Percentiles rank a stretch among this genome's conserved stretches.
Conservation (phyloP, 1,140 invertebrate species). For the Dendroctonus ponderosae region DNA sequence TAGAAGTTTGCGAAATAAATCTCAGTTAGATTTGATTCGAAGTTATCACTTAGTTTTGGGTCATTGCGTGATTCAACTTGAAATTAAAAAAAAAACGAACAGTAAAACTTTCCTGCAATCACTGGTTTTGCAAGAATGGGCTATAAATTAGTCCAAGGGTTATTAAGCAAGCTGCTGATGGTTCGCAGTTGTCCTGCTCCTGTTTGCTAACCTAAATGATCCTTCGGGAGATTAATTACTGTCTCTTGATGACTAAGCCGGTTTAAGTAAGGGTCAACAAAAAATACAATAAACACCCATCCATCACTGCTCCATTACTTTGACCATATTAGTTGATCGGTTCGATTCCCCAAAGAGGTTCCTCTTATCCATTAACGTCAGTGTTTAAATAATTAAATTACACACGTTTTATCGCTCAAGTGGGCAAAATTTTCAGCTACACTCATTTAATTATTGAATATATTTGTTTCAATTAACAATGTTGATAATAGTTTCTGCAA, state of each 20-base stretch:
- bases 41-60: no score
- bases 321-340: not conserved
- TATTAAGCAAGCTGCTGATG: constrained; percentile 28
- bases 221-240: constrained; percentile 22
- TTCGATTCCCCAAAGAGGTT: no score
- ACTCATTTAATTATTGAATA: no score
- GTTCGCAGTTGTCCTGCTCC: constrained; percentile 22
- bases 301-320: constrained; percentile 3
- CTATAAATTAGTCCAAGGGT: constrained; percentile 15
- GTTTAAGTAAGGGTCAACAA: constrained; percentile 12
- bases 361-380: no score
- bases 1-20: no score
- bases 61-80: not conserved
- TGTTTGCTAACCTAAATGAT: constrained; percentile 28
- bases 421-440: no score
- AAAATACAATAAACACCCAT: constrained; percentile 9
- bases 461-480: no score
- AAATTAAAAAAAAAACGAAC: no score
- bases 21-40: no score
- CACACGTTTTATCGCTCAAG: no score
- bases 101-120: not conserved
- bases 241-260: constrained; percentile 18
- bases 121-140: not conserved
- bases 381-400: no score
- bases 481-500: no score